Evolutionary conservation across 2,113 vertebrate species (phyloP), one percentile per base, ranked within the genome.

Genomic region (Malurus melanocephalus): DNA sequence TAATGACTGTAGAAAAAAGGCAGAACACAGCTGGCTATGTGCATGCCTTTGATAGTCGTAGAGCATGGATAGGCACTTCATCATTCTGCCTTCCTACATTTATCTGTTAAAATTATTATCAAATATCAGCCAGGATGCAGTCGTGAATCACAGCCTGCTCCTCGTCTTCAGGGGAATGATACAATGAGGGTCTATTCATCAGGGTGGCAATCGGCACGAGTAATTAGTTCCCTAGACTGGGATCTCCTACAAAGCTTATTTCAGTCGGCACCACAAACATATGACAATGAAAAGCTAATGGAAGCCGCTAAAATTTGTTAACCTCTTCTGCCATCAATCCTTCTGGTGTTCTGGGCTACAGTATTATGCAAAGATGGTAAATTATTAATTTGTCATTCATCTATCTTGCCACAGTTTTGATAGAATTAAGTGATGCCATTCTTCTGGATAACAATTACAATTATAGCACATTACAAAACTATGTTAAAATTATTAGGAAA

Each of bases 91-190:
- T 98, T 97, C 97, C 96, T 97, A 98, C 97, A 98, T 98, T 99
- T 98, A 99, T 99, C 98, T 98, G 97, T 97, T 98, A 98, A 99
- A 99, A 99, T 99, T 98, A 99, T 99, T 98, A 99, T 99, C 98
- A 98, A 98, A 98, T 98, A 97, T 97, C 98, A 97, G 97, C 91
- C 96, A 97, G 95, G 94, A 96, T 97, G 96, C 97, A 96, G 97
- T 98, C 96, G 96, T 94, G 97, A 98, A 98, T 98, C 97, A 96
- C 97, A 97, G 97, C 85, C 94, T 95, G 97, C 92, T 96, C 96
- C 96, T 95, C 95, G 95, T 98, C 97, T 98, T 97, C 95, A 87
- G 97, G 97, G 96, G 94, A 98, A 97, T 97, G 97, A 97, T 98
- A 98, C 98, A 98, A 98, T 98, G 97, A 98, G 96, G 96, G 96